Base-by-base conservation (phyloP, 2,888 invertebrate genomes). In the Willowsia nigromaculata region DNA sequence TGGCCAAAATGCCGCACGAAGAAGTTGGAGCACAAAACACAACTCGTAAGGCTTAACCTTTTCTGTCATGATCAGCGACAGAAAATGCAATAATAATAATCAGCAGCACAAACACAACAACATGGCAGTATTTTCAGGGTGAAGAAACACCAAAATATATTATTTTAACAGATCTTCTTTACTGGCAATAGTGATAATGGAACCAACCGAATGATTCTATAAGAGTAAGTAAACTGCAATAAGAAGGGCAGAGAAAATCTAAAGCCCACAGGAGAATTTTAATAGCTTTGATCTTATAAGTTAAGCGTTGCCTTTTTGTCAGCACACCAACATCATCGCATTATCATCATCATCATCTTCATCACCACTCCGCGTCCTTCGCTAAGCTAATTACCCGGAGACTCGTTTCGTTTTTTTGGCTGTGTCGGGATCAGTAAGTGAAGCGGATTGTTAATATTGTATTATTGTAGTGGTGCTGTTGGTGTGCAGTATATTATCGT, bases 341-440 rank as follows among this genome's bases (percentile, higher is more conserved):
- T 68, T 68, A 68, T 68, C 68, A 50, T 76, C 74, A 68, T 68
- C 68, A 50, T 76, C 74, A 22, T 76, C 74, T 76, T 76, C 15
- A 76, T 27, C 47, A 76, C 50, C 74, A 27, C 74, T n/a, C 25
- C 27, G 74, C 47, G 74, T 82, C 82, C 59, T 43, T 81, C 62
- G 47, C 43, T 84, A 71, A 84, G 84, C 84, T 84, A 84, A 84
- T 84, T 84, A 84, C 59, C 71, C 84, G 84, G 84, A 84, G 71
- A 84, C 47, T 76, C 74, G 47, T 76, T 76, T 76, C 43, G 7
- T n/a, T n/a, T n/a, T n/a, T 76, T 76, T 68, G 68, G 68, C 33
- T 68, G 40, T 68, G 11, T 18, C 15, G 9, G 6, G 18, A 6
- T 65, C 40, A 40, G 68, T 68, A 22, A 40, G 40, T 68, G 37